Conservation (phyloP, 2,888 invertebrate genomes). For the Metallyticus violacea region DNA sequence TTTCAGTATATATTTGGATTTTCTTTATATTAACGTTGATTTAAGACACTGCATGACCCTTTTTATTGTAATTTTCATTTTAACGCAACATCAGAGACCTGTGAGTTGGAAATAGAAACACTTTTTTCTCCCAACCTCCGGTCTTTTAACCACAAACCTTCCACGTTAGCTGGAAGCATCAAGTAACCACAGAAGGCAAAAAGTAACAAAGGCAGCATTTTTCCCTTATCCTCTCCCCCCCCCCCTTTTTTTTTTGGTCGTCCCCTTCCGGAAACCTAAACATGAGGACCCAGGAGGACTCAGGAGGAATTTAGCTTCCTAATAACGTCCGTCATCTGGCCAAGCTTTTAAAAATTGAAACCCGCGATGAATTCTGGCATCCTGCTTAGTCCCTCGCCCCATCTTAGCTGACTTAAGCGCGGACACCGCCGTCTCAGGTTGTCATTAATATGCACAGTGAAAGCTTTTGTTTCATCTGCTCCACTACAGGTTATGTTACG, state of each 20-base stretch:
- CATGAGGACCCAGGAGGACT: neutral
- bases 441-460: neutral
- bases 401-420: neutral
- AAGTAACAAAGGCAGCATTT: neutral
- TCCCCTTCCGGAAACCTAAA: neutral
- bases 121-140: no score
- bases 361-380: no score
- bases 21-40: no score
- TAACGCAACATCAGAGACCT: no score
- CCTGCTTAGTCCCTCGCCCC: neutral
- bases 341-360: neutral
- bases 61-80: no score
- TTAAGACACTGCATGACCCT: no score
- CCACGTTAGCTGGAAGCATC: neutral
- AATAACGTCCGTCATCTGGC: neutral
- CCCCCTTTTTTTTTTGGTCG: neutral
- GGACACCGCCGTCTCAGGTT: neutral
- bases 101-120: no score
- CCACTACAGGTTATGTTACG: neutral
- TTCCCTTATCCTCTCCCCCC: neutral
- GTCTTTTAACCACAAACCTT: neutral
- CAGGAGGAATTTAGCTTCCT: neutral
- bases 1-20: no score
- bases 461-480: neutral
- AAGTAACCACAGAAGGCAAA: neutral